Evolutionary conservation across 2,888 invertebrate genomes (phyloP).

Genomic region (Poecilus cupreus): DNA sequence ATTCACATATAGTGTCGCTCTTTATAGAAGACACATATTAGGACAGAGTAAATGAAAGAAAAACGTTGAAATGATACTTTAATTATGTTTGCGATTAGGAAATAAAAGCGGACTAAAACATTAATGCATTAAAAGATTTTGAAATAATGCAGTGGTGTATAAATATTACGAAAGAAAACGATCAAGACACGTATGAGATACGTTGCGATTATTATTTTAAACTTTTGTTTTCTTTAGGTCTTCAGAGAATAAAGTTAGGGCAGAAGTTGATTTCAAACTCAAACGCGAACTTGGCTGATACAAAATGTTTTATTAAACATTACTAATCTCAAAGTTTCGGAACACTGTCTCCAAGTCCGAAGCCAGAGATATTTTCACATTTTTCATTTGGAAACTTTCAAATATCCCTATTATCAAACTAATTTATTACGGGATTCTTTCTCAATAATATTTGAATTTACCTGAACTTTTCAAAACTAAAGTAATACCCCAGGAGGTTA

Average conservation of each 20-base stretch:
- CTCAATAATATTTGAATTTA: too few species aligned
- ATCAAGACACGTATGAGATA: neutral
- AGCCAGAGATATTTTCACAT: neutral
- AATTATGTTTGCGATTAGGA: neutral
- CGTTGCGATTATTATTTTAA: neutral
- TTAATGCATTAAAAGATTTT: neutral
- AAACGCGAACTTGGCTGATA: neutral
- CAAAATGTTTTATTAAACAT: slow-evolving; percentile 11
- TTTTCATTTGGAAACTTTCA: neutral
- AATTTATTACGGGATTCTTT: neutral
- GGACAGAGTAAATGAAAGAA: neutral
- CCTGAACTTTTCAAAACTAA: too few species aligned
- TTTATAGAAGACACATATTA: too few species aligned
- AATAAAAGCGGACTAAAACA: neutral
- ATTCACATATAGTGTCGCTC: too few species aligned
- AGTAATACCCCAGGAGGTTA: too few species aligned
- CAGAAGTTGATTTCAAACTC: neutral
- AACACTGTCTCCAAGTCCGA: neutral
- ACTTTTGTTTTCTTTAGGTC: neutral
- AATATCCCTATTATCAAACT: neutral
- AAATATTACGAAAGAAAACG: neutral
- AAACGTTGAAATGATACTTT: neutral
- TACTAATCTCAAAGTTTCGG: slow-evolving; percentile 19
- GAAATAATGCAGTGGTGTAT: neutral
- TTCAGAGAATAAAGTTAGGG: slow-evolving; percentile 1